Evolutionary conservation across 2,797 vertebrate genomes (phyloP).

Genomic region (Pogoniulus pusillus): DNA sequence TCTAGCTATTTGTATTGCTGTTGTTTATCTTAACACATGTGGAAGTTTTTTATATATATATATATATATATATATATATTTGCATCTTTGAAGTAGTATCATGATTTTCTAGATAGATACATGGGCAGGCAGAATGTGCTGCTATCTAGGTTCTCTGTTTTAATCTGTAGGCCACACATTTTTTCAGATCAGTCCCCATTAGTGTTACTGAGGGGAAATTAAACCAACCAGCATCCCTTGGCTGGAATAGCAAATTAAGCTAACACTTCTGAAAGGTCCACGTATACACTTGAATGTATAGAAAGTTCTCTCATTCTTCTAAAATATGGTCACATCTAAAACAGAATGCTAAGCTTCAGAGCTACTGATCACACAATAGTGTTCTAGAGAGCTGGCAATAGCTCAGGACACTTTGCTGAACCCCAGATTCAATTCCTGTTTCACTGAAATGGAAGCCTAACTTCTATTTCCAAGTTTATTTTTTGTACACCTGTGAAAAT

Average conservation of each 20-base stretch:
- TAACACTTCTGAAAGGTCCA: neutral
- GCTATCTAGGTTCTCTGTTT: neutral
- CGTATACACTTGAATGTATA: neutral
- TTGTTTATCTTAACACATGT: neutral
- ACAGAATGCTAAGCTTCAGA: neutral
- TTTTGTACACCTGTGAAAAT: neutral
- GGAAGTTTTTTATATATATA: neutral
- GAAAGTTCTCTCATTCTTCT: neutral
- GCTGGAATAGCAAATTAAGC: neutral
- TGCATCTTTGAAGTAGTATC: neutral
- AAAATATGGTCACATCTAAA: neutral
- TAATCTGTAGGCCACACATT: neutral
- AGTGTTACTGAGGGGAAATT: neutral
- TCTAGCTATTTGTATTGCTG: neutral
- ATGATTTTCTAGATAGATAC: neutral
- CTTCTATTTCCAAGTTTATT: neutral
- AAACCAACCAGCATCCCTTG: neutral
- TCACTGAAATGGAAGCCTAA: neutral
- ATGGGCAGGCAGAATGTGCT: neutral
- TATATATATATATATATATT: neutral
- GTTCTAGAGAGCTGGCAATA: neutral
- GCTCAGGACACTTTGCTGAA: neutral
- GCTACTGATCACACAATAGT: neutral
- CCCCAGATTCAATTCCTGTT: neutral
- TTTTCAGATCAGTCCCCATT: neutral